phyloP scores from a whole-genome alignment of 2,113 vertebrate species.

The Hypocryptadius cinnamomeus region DNA sequence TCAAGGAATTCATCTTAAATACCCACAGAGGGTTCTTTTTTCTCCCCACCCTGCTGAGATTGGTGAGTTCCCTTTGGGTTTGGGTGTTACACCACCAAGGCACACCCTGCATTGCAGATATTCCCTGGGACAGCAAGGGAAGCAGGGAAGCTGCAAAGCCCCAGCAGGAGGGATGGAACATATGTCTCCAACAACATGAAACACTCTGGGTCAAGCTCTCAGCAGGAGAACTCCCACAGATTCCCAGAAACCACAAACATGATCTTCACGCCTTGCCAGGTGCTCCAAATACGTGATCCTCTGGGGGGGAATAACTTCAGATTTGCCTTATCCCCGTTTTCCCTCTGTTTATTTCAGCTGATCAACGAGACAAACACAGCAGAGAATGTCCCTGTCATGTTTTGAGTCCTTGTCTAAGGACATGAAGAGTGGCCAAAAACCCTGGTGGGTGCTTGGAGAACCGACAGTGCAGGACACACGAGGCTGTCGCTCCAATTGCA shows the following conservation, averaged over 20 bases:
- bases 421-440: not conserved
- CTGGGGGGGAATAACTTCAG: not conserved
- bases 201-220: not conserved
- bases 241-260: not conserved
- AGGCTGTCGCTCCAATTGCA: not conserved
- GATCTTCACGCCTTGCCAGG: not conserved
- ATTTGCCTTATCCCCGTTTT: not conserved
- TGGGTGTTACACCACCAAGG: not conserved
- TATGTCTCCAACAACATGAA: not conserved
- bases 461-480: not conserved
- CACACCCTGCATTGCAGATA: not conserved
- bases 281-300: not conserved
- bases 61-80: not conserved
- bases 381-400: not conserved
- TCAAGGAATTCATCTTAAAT: not conserved
- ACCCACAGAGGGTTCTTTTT: not conserved
- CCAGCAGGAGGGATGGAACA: not conserved
- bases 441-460: not conserved
- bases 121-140: not conserved
- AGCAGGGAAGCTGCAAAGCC: not conserved
- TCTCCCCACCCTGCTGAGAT: not conserved
- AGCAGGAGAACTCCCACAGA: not conserved
- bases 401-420: not conserved
- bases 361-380: not conserved
- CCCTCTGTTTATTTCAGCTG: not conserved